Evolutionary conservation across 1,140 invertebrate species (phyloP), one percentile per base, ranked within the genome.

Genomic region (Zophobas morio): DNA sequence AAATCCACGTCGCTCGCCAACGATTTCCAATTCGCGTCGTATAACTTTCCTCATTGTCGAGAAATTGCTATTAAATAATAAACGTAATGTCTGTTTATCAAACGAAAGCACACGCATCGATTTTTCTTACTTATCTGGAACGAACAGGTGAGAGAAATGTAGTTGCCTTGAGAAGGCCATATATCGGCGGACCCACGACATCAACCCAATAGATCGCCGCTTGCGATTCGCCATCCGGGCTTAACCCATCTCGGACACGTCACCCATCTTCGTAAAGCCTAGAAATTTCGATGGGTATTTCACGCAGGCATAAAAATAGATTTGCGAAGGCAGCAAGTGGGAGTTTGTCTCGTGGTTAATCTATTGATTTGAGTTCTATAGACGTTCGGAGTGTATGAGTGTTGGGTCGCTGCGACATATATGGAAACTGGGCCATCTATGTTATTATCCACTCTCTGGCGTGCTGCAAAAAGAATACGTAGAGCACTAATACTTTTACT

Each of bases 341-440:
- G 60, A 8, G 60, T 42, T 32, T n/a, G 42, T 74, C 71, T 74
- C 53, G 35, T 39, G 71, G 71, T 40, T 56, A 60, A 76, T 46
- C 39, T n/a, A 66, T 42, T 33, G 60, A 66, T 51, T 51, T 51
- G 36, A 63, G 37, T 20, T 66, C 60, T 32, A 32, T 2, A 32
- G 60, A 66, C 60, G 60, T 42, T 40, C 4, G 2, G 49, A n/a
- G n/a, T 51, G 49, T 51, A n/a, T 6, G 42, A 46, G 42, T 46
- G 42, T 46, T 49, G 71, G 20, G 47, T 74, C 71, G 46, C 49
- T 70, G 32, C 42, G 74, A 66, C 74, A 47, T 76, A 76, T 76
- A 76, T 60, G 74, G 74, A 76, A 76, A 76, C 74, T 76, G 74
- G 74, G 74, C 49, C 74, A 76, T 76, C 74, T 70, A 51, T 76